phyloP scores from a whole-genome alignment of 2,888 invertebrate species.

The Patella pellucida region DNA sequence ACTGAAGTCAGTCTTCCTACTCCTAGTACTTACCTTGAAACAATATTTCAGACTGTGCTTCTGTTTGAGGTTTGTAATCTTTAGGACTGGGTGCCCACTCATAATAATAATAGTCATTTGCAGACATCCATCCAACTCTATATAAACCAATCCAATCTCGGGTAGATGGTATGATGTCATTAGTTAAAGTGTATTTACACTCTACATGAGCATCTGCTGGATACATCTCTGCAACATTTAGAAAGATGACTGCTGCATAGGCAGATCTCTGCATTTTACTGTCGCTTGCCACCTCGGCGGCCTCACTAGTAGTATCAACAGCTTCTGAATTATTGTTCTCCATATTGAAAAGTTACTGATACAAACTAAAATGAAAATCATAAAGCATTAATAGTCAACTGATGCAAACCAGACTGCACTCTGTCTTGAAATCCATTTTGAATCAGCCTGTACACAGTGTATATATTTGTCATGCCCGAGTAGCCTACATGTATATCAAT shows the following conservation, averaged over 20 bases:
- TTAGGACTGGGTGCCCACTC: constrained; percentile 59
- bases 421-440: no score
- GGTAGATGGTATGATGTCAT: constrained; percentile 48
- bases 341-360: neutral
- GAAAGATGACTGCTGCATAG: constrained; percentile 65
- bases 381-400: neutral
- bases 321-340: neutral
- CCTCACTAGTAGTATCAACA: neutral
- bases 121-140: constrained; percentile 66
- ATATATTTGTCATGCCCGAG: no score
- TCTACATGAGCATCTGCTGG: constrained; percentile 62
- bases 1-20: no score
- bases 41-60: constrained; percentile 50
- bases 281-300: neutral
- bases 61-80: constrained; percentile 47
- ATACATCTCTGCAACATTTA: constrained; percentile 63
- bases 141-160: constrained; percentile 68
- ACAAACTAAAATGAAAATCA: neutral
- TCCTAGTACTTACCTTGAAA: constrained; percentile 57
- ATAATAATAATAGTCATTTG: constrained; percentile 60
- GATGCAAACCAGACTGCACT: neutral
- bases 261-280: constrained; percentile 39
- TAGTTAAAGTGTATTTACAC: constrained; percentile 60
- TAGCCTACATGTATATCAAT: no score
- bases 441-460: no score